Evolutionary conservation across 2,113 vertebrate species (phyloP).

Genomic region (Scortum barcoo): DNA sequence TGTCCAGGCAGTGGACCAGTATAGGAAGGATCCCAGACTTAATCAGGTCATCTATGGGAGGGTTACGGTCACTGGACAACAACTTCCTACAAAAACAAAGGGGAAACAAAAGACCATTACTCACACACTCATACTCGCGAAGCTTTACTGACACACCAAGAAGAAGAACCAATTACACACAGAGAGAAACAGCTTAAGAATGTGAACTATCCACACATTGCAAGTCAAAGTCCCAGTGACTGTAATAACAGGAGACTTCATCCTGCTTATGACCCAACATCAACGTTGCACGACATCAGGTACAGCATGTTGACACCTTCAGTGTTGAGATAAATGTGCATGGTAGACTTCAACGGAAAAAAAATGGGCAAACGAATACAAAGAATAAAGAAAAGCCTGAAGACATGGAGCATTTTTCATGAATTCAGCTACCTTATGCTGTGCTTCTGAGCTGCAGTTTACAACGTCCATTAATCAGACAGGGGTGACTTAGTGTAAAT

Average conservation of each 20-base stretch:
- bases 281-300: not conserved
- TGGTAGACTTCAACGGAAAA: not conserved
- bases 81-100: slow-evolving; percentile 89
- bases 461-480: slow-evolving; percentile 36
- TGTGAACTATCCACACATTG: slow-evolving; percentile 4
- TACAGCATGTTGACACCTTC: not conserved
- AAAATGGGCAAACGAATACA: not conserved
- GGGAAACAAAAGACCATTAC: slow-evolving; percentile 30
- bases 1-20: slow-evolving; percentile 98
- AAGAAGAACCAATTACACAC: not conserved
- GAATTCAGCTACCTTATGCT: not conserved
- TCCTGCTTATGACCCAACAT: not conserved
- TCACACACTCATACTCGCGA: not conserved
- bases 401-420: not conserved
- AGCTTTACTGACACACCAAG: slow-evolving; percentile 7
- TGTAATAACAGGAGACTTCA: not conserved
- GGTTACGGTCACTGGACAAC: slow-evolving; percentile 98
- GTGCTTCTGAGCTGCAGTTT: slow-evolving; percentile 28
- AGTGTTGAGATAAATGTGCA: not conserved
- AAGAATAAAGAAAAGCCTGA: not conserved
- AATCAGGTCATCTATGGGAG: slow-evolving; percentile 98
- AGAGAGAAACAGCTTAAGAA: slow-evolving; percentile 30
- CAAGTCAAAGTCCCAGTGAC: not conserved
- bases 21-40: slow-evolving; percentile 99
- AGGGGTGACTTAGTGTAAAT: slow-evolving; percentile 22